Base-by-base conservation (phyloP, 2,797 vertebrate species). In the Epinephelus malabaricus region DNA sequence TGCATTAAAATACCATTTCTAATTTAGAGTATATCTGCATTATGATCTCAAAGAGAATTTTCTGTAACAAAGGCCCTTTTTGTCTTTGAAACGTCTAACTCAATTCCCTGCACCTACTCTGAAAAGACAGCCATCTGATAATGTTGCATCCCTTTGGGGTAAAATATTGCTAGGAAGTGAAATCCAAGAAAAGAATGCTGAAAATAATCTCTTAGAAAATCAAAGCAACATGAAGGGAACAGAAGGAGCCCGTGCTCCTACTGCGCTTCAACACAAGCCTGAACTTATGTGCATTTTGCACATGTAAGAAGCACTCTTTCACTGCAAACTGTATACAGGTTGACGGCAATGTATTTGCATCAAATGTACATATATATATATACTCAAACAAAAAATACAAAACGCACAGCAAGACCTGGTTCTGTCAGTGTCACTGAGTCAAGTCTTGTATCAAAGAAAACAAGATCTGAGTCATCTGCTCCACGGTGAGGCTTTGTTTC, bases 361-460 rank as follows among this genome's bases (percentile, higher is more conserved):
- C 14, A 34, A 56, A 83, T 66, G 63, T 49, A 58, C 46, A 83
- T 66, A 61, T 49, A 83, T 66, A 61, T 49, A 58, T 50, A 58
- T 49, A 58, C 71, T 70, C 66, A 79, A 50, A 62, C 7, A 61
- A 62, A 81, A 64, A 81, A 81, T 5, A 17, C 64, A 49, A 17
- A 15, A 25, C 75, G 23, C 49, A 23, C 70, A 69, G 58, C 45
- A 65, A 85, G 86, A 81, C 88, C 89, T 84, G 84, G 86, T 86
- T 93, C 81, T 89, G 89, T 91, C 90, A 87, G 78, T 82, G 87
- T 89, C 88, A 83, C 76, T n/a, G 75, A 92, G 86, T 91, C 87
- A 84, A 88, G 82, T 72, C 77, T 75, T 73, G 62, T 84, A 88
- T 92, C 84, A 92, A 93, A 90, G 80, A 84, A 84, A 84, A 90